Conservation (phyloP, 2,113 vertebrate genomes). For the Lethenteron camtschaticum region DNA sequence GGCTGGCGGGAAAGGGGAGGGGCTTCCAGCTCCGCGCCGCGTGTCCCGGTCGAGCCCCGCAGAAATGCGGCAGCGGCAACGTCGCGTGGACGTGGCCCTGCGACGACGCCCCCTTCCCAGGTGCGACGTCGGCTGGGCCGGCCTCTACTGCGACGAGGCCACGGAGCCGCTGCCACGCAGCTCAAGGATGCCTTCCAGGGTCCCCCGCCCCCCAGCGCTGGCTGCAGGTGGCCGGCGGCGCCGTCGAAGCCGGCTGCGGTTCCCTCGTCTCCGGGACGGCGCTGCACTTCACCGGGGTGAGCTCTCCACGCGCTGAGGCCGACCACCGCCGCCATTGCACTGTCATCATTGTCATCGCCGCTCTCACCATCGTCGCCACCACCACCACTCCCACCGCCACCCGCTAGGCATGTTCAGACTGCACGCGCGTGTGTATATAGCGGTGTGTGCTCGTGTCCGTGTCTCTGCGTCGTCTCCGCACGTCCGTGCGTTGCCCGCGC, state of each 20-base stretch:
- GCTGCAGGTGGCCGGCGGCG: constrained; percentile 66
- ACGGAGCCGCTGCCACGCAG: constrained; percentile 43
- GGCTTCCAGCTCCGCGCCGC: no score
- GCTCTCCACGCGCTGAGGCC: no score
- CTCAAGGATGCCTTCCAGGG: constrained; percentile 93
- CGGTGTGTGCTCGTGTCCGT: neutral
- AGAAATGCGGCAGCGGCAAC: no score
- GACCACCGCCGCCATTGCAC: no score
- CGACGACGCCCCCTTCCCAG: constrained; percentile 19
- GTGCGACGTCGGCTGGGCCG: constrained; percentile 74
- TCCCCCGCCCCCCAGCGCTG: constrained; percentile 66
- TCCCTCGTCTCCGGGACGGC: constrained; percentile 80
- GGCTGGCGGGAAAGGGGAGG: no score
- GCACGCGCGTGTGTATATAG: neutral
- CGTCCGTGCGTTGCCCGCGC: neutral
- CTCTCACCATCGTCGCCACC: no score
- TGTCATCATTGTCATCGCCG: no score
- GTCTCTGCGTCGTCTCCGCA: neutral
- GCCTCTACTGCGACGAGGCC: constrained; percentile 68
- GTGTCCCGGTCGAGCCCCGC: no score
- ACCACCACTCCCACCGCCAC: no score
- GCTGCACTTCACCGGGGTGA: constrained; percentile 83
- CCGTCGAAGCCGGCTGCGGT: constrained; percentile 70
- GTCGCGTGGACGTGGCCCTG: no score
- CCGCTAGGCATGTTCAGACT: no score